Evolutionary conservation across 2,797 vertebrate genomes (phyloP).

Genomic region (Scomberomorus guttatus): DNA sequence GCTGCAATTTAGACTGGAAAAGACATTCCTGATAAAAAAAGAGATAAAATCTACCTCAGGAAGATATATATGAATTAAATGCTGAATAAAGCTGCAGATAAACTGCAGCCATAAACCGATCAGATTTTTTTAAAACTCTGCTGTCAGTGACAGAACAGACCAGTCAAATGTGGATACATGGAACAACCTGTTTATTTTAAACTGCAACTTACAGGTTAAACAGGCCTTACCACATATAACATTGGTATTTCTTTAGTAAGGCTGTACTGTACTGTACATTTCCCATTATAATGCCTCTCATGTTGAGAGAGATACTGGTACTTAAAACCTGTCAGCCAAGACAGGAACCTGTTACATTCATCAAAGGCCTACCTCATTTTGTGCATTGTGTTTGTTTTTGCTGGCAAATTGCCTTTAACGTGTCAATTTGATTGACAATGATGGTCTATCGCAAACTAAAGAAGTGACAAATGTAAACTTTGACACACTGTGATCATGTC

Average conservation of each 20-base stretch:
- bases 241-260: constrained; percentile 7
- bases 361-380: not conserved
- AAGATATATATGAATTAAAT: not conserved
- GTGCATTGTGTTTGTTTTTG: too few relatives aligned
- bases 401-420: too few relatives aligned
- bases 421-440: too few relatives aligned
- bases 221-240: constrained; percentile 35
- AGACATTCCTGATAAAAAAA: constrained; percentile 10
- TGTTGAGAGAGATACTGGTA: not conserved
- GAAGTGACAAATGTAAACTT: too few relatives aligned
- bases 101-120: constrained; percentile 4
- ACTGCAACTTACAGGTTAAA: constrained; percentile 53
- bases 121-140: not conserved
- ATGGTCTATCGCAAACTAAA: too few relatives aligned
- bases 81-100: not conserved
- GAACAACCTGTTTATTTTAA: constrained; percentile 48
- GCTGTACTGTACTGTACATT: constrained; percentile 6
- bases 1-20: constrained; percentile 9
- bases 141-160: not conserved
- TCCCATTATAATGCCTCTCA: constrained; percentile 15
- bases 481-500: not conserved
- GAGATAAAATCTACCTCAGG: constrained; percentile 2
- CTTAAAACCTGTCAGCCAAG: constrained; percentile 20
- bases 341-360: constrained; percentile 13
- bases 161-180: not conserved